A percentile compares a stretch with the other conserved stretches of the same genome.
Conservation (phyloP, 2,113 vertebrate species). For the Thunnus maccoyii region DNA sequence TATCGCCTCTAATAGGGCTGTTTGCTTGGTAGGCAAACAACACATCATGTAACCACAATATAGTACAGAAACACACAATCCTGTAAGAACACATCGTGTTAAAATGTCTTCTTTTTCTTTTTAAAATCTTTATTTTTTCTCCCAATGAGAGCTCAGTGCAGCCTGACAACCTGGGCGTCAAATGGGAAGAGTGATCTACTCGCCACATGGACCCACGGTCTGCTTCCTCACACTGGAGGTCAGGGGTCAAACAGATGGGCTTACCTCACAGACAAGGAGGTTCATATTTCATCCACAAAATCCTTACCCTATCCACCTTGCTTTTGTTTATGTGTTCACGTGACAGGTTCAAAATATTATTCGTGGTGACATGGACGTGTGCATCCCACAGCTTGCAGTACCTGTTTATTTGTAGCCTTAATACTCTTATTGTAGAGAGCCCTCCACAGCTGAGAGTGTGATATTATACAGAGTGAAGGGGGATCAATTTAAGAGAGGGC, state of each 20-base stretch:
- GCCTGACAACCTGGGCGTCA: background rate
- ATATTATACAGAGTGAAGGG: background rate
- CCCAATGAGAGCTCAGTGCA: background rate
- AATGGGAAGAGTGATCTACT: background rate
- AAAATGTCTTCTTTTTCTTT: background rate
- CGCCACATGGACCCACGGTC: background rate
- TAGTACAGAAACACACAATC: background rate
- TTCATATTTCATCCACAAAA: background rate
- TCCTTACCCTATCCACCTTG: background rate
- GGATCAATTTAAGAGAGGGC: background rate
- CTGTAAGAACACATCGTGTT: background rate
- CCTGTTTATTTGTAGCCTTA: conserved; percentile 13
- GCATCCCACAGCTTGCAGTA: background rate
- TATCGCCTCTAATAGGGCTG: conserved; percentile 28
- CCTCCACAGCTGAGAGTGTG: background rate
- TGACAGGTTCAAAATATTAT: conserved; percentile 1
- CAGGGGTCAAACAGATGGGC: conserved; percentile 2
- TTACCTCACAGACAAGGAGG: background rate
- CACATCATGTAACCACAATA: background rate
- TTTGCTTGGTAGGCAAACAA: conserved; percentile 6
- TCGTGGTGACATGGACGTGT: background rate
- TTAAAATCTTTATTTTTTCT: background rate
- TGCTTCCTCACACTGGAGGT: background rate
- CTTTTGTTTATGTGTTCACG: background rate
- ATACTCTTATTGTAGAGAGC: background rate